These are phyloP conservation scores for Gortyna flavago DNA, from an alignment of 2,888 invertebrate genomes.

Conservation along the genomic window DNA sequence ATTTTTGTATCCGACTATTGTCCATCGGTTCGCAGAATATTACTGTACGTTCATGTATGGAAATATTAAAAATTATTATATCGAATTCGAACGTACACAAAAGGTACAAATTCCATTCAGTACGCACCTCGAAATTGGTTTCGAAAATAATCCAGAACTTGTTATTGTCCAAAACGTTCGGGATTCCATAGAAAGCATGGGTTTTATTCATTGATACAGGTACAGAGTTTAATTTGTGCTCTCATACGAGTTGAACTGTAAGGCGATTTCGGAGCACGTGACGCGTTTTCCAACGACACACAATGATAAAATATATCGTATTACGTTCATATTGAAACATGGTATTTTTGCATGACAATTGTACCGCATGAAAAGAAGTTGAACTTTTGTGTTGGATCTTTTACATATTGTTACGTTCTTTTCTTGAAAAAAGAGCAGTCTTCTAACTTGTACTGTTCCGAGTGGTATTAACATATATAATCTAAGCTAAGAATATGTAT, in stretches of 20 bases:
- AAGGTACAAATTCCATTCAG: conserved; percentile 64
- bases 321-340: conserved; percentile 47
- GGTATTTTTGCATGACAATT: conserved; percentile 57
- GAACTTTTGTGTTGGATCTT: conserved; percentile 51
- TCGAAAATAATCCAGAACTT: conserved; percentile 64
- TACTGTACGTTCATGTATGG: conserved; percentile 43
- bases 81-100: conserved; percentile 56
- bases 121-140: conserved; percentile 57
- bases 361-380: conserved; percentile 48
- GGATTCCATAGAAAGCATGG: conserved; percentile 55
- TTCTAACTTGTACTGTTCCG: conserved; percentile 22
- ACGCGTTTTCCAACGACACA: conserved; percentile 50
- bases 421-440: conserved; percentile 42
- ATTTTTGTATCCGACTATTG: conserved; percentile 56
- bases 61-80: conserved; percentile 60
- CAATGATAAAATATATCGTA: conserved; percentile 45
- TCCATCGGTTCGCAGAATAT: conserved; percentile 50
- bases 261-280: conserved; percentile 57
- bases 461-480: conserved; percentile 36
- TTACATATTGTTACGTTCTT: conserved; percentile 38
- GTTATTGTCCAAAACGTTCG: conserved; percentile 58
- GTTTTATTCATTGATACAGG: conserved; percentile 55
- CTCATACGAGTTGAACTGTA: conserved; percentile 56
- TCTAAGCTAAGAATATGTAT: neutral
- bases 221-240: conserved; percentile 61